Evolutionary conservation across 1,140 invertebrate genomes (phyloP).

Genomic region (Bombus vancouverensis): DNA sequence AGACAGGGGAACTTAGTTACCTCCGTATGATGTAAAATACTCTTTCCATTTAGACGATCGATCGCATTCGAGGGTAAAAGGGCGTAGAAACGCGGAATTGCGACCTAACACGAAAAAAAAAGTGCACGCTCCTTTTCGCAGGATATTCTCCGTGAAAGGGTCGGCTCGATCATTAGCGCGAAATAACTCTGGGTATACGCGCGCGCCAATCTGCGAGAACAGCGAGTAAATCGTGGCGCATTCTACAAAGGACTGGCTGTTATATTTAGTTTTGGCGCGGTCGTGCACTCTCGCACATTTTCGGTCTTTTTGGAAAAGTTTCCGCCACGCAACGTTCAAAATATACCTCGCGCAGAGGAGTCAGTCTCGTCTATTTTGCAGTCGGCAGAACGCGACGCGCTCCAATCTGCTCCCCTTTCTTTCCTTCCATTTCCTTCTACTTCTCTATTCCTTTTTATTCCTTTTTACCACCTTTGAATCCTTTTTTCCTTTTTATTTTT

Average conservation of each 20-base stretch:
- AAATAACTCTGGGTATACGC: slow-evolving; percentile 31
- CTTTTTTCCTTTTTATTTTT: background rate
- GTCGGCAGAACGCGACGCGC: background rate
- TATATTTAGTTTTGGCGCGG: slow-evolving; percentile 80
- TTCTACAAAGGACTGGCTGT: slow-evolving; percentile 71
- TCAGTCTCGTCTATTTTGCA: slow-evolving; percentile 13
- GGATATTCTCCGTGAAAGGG: background rate
- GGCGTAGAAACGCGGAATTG: background rate
- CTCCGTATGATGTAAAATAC: background rate
- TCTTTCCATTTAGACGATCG: background rate
- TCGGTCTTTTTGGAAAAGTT: slow-evolving; percentile 78
- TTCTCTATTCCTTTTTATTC: background rate
- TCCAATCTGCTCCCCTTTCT: background rate
- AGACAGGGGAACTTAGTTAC: background rate
- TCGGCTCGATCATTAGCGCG: slow-evolving; percentile 27
- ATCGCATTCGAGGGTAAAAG: background rate
- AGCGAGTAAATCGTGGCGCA: slow-evolving; percentile 64
- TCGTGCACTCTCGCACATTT: slow-evolving; percentile 72
- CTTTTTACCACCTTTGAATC: background rate
- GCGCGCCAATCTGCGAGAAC: slow-evolving; percentile 35
- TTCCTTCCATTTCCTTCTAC: background rate
- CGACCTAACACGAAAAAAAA: too few relatives aligned
- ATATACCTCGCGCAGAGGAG: slow-evolving; percentile 49
- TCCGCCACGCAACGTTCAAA: slow-evolving; percentile 62
- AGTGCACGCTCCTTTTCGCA: background rate